Base-by-base conservation (phyloP, 2,797 vertebrate species). In the Onychomys arenicola region DNA sequence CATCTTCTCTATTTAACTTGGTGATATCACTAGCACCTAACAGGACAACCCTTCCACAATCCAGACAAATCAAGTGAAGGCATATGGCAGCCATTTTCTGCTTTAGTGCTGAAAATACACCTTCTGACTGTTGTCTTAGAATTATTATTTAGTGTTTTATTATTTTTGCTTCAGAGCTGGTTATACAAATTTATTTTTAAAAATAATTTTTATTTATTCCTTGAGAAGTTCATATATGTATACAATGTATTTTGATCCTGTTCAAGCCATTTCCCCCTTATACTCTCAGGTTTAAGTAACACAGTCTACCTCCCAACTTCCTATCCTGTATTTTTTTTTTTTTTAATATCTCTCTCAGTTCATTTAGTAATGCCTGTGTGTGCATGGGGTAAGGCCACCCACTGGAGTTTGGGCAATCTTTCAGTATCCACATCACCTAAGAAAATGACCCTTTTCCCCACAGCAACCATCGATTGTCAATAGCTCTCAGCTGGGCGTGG, bases 61-160 rank as follows among this genome's bases (percentile, higher is more conserved):
- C 43, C 12, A 80, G 37, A n/a, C 23, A 43, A 43, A 0, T 52
- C 19, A 0, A 0, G 13, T 59, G 37, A 29, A 6, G 46, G 32
- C 69, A 27, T 40, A 12, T 75, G 25, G 37, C n/a, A 27, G 77
- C 25, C 61, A 52, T 29, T 29, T 16, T 55, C 37, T 65, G 0
- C 78, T 73, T 91, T 40, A 69, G 17, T 82, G 61, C 75, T 71
- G 46, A 67, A 59, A 77, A 80, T 29, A n/a, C 32, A 32, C 23
- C 17, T 91, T 91, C 43, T 82, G 32, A 14, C 65, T 90, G 12
- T 85, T 77, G 61, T 27, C 55, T 63, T 89, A 96, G 91, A 76
- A 73, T 94, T 95, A 32, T 78, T 89, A 55, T 37, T 78, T 82
- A 29, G 25, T 82, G 19, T 86, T 55, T 93, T 89, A 86, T 91